Conservation (phyloP, 2,888 invertebrate species). For the Chymomyza procnemis region DNA sequence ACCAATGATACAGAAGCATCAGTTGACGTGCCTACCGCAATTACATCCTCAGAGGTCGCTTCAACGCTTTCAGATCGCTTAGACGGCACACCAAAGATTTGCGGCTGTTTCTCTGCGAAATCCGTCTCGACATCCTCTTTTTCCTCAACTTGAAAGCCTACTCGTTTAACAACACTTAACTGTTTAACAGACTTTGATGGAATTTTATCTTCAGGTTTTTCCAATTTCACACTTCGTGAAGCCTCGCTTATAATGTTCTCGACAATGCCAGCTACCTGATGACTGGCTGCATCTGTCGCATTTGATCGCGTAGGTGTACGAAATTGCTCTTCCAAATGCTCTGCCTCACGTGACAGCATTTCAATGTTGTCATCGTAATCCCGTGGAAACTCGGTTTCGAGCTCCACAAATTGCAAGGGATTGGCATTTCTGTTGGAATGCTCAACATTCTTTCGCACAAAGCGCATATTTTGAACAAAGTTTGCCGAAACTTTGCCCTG, state of each 20-base stretch:
- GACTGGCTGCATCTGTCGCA: constrained; percentile 49
- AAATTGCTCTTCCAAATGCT: constrained; percentile 78
- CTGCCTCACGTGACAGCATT: constrained; percentile 78
- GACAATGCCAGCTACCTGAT: constrained; percentile 61
- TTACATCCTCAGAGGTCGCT: constrained; percentile 40
- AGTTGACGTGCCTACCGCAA: constrained; percentile 36
- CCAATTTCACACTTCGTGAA: constrained; percentile 52
- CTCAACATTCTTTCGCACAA: constrained; percentile 77
- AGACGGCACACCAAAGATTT: constrained; percentile 43
- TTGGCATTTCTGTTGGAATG: constrained; percentile 72
- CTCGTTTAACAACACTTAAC: constrained; percentile 61
- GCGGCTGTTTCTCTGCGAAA: constrained; percentile 53
- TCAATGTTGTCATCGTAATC: constrained; percentile 79
- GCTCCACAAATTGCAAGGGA: constrained; percentile 72
- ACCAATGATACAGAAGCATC: constrained; percentile 49
- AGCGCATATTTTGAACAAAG: constrained; percentile 74
- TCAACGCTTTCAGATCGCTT: constrained; percentile 51
- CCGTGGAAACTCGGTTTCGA: constrained; percentile 78
- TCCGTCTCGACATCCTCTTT: constrained; percentile 53
- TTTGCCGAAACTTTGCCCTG: constrained; percentile 45
- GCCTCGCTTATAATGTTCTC: constrained; percentile 64
- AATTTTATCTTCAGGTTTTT: constrained; percentile 54
- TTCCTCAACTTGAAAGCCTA: constrained; percentile 73
- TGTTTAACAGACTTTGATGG: constrained; percentile 53
- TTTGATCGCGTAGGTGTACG: constrained; percentile 70